A percentile compares a stretch with the other conserved stretches of the same genome.
These are phyloP conservation scores for Eupithecia pulchellata DNA, from an alignment of 2,888 invertebrate species.

Conservation along the genomic window DNA sequence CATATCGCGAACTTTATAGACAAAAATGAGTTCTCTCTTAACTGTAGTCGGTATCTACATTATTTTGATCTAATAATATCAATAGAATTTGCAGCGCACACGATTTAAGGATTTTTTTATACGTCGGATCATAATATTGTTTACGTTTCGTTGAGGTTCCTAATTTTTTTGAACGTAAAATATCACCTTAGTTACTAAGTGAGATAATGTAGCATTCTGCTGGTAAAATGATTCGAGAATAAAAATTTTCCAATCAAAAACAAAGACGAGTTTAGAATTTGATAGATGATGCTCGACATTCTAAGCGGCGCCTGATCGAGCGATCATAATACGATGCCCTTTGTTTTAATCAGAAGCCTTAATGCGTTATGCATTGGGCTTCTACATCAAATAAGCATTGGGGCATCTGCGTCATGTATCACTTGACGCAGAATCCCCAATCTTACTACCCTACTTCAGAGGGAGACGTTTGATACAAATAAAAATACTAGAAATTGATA, in stretches of 20 bases:
- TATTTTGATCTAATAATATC: neutral
- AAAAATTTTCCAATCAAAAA: neutral
- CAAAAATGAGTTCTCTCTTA: neutral
- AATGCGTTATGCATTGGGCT: neutral
- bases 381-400: no score
- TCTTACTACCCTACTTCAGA: no score
- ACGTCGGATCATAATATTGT: neutral
- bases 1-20: neutral
- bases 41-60: neutral
- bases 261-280: neutral
- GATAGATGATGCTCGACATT: neutral
- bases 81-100: neutral
- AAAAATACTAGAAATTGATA: no score
- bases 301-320: neutral
- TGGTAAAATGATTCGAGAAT: neutral
- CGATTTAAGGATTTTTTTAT: neutral
- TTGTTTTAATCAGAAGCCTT: neutral
- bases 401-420: no score
- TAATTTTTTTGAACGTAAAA: neutral
- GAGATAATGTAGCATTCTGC: neutral
- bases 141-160: neutral
- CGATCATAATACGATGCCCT: neutral
- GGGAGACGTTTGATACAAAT: no score
- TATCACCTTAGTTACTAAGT: neutral
- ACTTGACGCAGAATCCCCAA: no score